A percentile compares a stretch with the other conserved stretches of the same genome.
phyloP scores from a whole-genome alignment of 2,797 vertebrate genomes.

The Chelon labrosus region DNA sequence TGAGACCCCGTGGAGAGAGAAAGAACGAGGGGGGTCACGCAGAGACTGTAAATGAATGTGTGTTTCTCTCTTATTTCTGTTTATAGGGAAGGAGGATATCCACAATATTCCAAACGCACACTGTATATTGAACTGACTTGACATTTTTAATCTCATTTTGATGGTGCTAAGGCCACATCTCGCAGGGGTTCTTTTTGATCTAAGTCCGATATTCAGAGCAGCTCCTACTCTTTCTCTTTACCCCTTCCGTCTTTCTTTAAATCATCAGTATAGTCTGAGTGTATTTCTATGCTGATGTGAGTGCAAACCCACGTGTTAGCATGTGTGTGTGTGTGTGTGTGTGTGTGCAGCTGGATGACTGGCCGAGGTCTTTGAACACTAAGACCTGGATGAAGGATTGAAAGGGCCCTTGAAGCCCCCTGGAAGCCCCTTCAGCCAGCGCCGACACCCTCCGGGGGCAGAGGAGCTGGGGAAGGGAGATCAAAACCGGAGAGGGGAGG shows the following conservation, averaged over 20 bases:
- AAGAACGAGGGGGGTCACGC: slow-evolving; percentile 3
- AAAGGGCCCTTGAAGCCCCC: slow-evolving; percentile 94
- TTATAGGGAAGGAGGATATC: slow-evolving; percentile 32
- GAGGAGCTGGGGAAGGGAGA: slow-evolving; percentile 89
- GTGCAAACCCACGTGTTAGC: not conserved
- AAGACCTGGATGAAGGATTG: slow-evolving; percentile 84
- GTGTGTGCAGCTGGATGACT: slow-evolving; percentile 82
- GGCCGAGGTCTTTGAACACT: slow-evolving; percentile 92
- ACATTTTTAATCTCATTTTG: slow-evolving; percentile 92
- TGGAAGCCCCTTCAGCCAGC: slow-evolving; percentile 93
- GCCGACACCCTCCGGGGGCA: slow-evolving; percentile 93
- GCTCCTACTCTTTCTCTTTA: slow-evolving; percentile 45
- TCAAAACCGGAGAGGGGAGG: slow-evolving; percentile 77
- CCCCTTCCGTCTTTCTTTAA: slow-evolving; percentile 47
- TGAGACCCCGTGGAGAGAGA: slow-evolving; percentile 20
- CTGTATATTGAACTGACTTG: slow-evolving; percentile 72
- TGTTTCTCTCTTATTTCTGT: slow-evolving; percentile 38
- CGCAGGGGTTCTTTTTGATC: slow-evolving; percentile 68
- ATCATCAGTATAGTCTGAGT: slow-evolving; percentile 48
- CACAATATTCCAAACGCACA: slow-evolving; percentile 48
- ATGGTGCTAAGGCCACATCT: slow-evolving; percentile 72
- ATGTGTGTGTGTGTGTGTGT: slow-evolving; percentile 39
- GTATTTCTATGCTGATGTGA: slow-evolving; percentile 46
- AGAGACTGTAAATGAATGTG: slow-evolving; percentile 26
- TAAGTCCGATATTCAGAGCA: slow-evolving; percentile 66